A percentile compares a stretch with the other conserved stretches of the same genome.
These are phyloP conservation scores for Eristalis arbustorum DNA, from an alignment of 2,888 invertebrate genomes.

Conservation along the genomic window DNA sequence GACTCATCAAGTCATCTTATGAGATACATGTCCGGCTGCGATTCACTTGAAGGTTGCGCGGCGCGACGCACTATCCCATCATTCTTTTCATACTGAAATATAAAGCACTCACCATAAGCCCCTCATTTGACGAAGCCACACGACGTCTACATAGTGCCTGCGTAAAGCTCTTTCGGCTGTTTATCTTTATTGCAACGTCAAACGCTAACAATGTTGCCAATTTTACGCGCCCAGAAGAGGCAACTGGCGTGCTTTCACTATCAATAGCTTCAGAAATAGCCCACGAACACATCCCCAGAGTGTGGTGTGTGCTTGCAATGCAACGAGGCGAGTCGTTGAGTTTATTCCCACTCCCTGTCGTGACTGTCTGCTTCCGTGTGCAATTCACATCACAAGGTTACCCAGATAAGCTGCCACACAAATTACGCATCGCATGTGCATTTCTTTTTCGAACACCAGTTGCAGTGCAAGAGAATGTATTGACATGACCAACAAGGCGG, in stretches of 20 bases:
- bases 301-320: background rate
- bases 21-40: background rate
- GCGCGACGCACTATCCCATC: too few species aligned
- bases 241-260: constrained; percentile 20
- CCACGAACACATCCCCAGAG: background rate
- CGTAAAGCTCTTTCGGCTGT: background rate
- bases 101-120: too few species aligned
- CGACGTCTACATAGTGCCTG: background rate
- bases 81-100: too few species aligned
- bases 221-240: constrained; percentile 29
- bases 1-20: background rate
- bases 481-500: background rate
- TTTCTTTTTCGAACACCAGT: background rate
- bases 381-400: constrained; percentile 60
- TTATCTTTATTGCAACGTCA: constrained; percentile 42
- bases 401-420: constrained; percentile 29
- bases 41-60: background rate
- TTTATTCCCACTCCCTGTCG: constrained; percentile 17
- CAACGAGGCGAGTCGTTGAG: background rate
- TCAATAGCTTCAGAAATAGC: constrained; percentile 38
- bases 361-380: constrained; percentile 57
- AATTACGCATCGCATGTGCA: constrained; percentile 22
- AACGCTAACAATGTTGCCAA: constrained; percentile 14
- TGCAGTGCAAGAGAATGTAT: background rate
- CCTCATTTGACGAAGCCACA: background rate